Conservation (phyloP, 2,888 invertebrate genomes). For the Acanthosepion lycidas region DNA sequence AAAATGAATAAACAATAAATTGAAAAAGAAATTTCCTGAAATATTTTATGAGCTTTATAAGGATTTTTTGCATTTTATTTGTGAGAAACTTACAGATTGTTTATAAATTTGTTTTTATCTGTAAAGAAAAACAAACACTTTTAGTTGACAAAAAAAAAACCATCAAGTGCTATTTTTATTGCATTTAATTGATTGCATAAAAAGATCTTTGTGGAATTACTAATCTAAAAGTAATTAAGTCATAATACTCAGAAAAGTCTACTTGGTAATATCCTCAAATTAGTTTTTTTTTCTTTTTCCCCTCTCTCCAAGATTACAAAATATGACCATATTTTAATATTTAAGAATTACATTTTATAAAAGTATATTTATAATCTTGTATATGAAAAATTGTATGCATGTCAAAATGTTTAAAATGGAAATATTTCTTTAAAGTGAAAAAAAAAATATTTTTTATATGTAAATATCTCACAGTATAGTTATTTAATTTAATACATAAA, state of each 20-base stretch:
- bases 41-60: neutral
- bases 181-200: neutral
- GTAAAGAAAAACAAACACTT: neutral
- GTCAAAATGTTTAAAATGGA: neutral
- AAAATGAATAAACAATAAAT: neutral
- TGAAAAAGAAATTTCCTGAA: neutral
- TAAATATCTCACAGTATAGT: conserved; percentile 6
- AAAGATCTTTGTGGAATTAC: neutral
- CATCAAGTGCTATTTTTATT: neutral
- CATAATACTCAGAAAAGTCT: neutral
- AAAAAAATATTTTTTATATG: neutral
- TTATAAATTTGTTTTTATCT: neutral
- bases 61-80: neutral
- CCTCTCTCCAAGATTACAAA: neutral
- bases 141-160: neutral
- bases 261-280: neutral
- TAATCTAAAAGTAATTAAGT: neutral
- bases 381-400: conserved; percentile 12
- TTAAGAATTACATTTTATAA: conserved; percentile 17
- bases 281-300: neutral
- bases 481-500: neutral
- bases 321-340: neutral
- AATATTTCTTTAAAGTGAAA: conserved; percentile 6
- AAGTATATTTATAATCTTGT: neutral
- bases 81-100: neutral